phyloP scores from a whole-genome alignment of 2,797 vertebrate species.

The Hafferia zeledoni region DNA sequence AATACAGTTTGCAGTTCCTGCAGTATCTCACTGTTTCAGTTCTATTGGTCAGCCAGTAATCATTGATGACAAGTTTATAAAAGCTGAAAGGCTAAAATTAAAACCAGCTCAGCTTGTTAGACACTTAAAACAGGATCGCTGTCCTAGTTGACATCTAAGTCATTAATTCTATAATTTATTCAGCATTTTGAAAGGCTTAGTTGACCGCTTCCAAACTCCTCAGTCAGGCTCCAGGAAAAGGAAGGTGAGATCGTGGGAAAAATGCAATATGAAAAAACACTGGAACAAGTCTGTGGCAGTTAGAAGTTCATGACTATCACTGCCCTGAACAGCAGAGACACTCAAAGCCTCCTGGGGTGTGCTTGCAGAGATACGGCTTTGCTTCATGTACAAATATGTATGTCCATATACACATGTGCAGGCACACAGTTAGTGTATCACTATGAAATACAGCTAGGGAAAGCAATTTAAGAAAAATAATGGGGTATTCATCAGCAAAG shows the following conservation, averaged over 20 bases:
- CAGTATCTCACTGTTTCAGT: neutral
- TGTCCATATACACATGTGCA: neutral
- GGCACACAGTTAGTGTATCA: neutral
- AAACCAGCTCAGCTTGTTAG: neutral
- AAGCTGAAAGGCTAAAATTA: constrained; percentile 1
- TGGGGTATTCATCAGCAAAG: neutral
- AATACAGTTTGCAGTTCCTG: neutral
- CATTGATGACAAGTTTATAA: constrained; percentile 14
- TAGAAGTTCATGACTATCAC: neutral
- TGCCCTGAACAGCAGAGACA: neutral
- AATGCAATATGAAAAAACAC: neutral
- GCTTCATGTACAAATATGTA: neutral
- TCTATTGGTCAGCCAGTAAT: neutral
- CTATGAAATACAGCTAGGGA: neutral
- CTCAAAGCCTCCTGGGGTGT: neutral
- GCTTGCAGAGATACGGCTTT: neutral
- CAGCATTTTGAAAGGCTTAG: constrained; percentile 13
- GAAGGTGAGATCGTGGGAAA: constrained; percentile 61
- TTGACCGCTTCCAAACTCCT: constrained; percentile 13
- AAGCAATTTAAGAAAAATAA: constrained; percentile 35
- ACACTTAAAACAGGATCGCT: neutral
- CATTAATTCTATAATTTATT: constrained; percentile 5
- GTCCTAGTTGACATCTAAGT: neutral
- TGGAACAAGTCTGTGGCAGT: neutral
- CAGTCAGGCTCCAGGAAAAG: constrained; percentile 26